Evolutionary conservation across 2,888 invertebrate genomes (phyloP), one percentile per base, ranked within the genome.

Genomic region (Stomorhina lunata): DNA sequence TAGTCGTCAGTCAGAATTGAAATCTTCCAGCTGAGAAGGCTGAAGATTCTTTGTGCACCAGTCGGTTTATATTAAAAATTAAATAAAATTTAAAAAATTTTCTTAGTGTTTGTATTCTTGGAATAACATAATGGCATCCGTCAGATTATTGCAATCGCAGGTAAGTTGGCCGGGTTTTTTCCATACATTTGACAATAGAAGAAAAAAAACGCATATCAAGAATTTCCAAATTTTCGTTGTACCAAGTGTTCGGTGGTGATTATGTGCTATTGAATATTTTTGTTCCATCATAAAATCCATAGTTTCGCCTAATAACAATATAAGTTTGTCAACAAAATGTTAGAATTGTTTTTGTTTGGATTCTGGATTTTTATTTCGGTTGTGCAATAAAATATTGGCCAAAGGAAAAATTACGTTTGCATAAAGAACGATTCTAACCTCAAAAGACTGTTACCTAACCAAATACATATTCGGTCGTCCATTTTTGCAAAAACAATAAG

Each of bases 11-110:
- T 87, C 88, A 88, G 88, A 86, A 87, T 88, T 86, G 85, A 86
- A 88, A 90, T 91, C 91, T 91, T 91, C 90, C 91, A 90, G 91
- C 89, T 90, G 87, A 91, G 91, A 90, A 88, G 90, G 91, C 91
- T 91, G 91, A 91, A 91, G 91, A 89, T 90, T 90, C 86, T 86
- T 85, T 85, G 84, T 84, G 81, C 69, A 53, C 83, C 84, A 84
- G 15, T 78, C 66, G 68, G 76, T 85, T 63, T 79, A 45, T 59
- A 40, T 45, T 40, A 45, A 66, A 66, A 55, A n/a, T n/a, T n/a
- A n/a, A 34, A 32, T 22, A 22, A 25, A 61, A 17, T 69, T 77
- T 25, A 63, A 53, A 17, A 34, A 29, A 55, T 43, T 37, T 22
- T 34, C 77, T 83, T 71, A 79, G 71, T 40, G 20, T 55, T 59